phyloP scores from a whole-genome alignment of 2,797 vertebrate species.

The Gorsachius magnificus region DNA sequence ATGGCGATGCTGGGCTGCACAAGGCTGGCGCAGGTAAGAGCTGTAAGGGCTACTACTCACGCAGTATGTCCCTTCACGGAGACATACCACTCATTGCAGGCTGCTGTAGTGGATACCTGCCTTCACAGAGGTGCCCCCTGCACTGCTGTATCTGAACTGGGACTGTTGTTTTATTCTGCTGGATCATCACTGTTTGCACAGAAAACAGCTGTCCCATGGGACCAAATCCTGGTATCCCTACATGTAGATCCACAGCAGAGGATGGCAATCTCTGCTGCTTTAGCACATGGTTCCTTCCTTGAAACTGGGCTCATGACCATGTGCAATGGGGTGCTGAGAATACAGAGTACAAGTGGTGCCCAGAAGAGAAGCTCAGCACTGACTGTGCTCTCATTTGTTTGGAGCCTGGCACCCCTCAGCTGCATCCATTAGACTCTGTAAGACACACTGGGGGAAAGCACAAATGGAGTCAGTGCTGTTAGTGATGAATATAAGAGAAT shows the following conservation, averaged over 20 bases:
- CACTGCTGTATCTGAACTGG: neutral
- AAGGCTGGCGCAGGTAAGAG: neutral
- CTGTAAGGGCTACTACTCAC: neutral
- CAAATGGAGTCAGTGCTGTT: neutral
- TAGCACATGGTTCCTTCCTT: neutral
- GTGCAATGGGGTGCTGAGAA: neutral
- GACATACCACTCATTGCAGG: neutral
- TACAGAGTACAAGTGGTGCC: neutral
- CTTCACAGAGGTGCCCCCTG: neutral
- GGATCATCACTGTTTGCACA: neutral
- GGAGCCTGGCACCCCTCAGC: neutral
- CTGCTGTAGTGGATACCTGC: neutral
- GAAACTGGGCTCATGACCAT: neutral
- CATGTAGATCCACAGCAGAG: neutral
- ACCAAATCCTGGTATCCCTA: neutral
- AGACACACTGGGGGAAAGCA: neutral
- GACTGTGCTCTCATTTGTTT: neutral
- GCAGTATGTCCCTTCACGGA: fast-evolving
- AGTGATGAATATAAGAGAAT: neutral
- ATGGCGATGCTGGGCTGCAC: neutral
- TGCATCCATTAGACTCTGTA: neutral
- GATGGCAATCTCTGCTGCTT: neutral
- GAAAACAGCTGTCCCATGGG: neutral
- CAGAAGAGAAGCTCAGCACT: neutral
- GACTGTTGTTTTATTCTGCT: neutral